Evolutionary conservation across 2,113 vertebrate genomes (phyloP).

Genomic region (Dipodomys stephensi): DNA sequence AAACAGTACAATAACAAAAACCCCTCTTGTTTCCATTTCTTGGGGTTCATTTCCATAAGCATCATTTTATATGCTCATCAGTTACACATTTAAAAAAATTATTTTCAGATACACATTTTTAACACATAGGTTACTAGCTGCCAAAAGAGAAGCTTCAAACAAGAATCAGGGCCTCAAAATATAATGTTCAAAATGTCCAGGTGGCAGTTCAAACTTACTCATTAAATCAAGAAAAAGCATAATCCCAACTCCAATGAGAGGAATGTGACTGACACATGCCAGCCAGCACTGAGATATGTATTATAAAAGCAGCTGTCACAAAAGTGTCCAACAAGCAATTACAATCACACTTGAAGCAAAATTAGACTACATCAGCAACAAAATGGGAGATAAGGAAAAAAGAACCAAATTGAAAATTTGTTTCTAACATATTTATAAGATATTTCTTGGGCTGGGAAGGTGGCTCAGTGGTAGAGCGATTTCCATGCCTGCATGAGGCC

Average conservation of each 20-base stretch:
- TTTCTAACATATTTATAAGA: too few species aligned
- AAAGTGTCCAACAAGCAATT: not conserved
- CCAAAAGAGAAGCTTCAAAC: not conserved
- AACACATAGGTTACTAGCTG: not conserved
- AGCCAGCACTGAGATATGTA: not conserved
- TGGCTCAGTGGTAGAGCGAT: too few species aligned
- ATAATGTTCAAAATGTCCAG: not conserved
- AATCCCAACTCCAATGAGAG: not conserved
- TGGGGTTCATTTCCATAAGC: too few species aligned
- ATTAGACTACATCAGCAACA: not conserved
- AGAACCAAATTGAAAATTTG: not conserved
- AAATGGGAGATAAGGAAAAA: not conserved
- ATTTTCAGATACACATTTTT: not conserved
- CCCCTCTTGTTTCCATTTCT: too few species aligned
- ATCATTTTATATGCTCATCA: too few species aligned
- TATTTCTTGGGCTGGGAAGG: too few species aligned
- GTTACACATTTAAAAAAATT: too few species aligned
- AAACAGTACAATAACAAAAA: too few species aligned
- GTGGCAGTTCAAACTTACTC: not conserved
- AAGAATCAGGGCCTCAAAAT: not conserved
- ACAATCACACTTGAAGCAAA: not conserved
- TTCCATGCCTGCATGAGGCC: too few species aligned
- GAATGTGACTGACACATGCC: not conserved
- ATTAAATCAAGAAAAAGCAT: not conserved
- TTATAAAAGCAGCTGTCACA: slow-evolving; percentile 1